Evolutionary conservation across 2,113 vertebrate species (phyloP), one percentile per base, ranked within the genome.

Genomic region (Semnopithecus entellus): DNA sequence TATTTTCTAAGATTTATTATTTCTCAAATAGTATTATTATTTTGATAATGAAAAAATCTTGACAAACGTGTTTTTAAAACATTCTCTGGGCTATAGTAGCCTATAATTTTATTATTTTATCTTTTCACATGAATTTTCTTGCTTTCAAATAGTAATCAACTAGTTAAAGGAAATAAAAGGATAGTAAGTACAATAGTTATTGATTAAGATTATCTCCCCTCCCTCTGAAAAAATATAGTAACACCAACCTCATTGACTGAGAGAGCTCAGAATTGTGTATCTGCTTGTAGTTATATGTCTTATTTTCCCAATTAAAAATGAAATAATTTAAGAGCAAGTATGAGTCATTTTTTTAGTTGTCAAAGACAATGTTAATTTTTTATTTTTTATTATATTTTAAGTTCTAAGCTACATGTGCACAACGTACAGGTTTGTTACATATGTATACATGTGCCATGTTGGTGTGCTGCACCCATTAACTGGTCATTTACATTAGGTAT

Each of bases 11-110:
- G 27, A 76, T 45, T 86, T 83, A 52, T 17, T 85, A 76, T 82
- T 96, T 91, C 85, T 50, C 70, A 97, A 75, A 79, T 84, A 70
- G 57, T 43, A 88, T 82, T 72, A 43, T 70, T 88, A 91, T 50
- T 96, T 89, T 93, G 8, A 83, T 89, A 27, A 78, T 40, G 17
- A 5, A 72, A 91, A 48, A 73, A 5, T 30, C 38, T 68, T 83
- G 78, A 2, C 32, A 32, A 85, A 70, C 72, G 80, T 5, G 2
- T 59, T 55, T 85, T 93, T 82, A 66, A 13, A 94, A 87, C 79
- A 64, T 30, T 14, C 61, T 4, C 64, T 90, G 38, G 70, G 3
- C 18, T 92, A 38, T 0, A 87, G 12, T 17, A 59, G 35, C 11
- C 22, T 92, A 32, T 6, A 95, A 93, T 66, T 48, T 78, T 90